Evolutionary conservation across 1,140 invertebrate species (phyloP).

Genomic region (Apis cerana): DNA sequence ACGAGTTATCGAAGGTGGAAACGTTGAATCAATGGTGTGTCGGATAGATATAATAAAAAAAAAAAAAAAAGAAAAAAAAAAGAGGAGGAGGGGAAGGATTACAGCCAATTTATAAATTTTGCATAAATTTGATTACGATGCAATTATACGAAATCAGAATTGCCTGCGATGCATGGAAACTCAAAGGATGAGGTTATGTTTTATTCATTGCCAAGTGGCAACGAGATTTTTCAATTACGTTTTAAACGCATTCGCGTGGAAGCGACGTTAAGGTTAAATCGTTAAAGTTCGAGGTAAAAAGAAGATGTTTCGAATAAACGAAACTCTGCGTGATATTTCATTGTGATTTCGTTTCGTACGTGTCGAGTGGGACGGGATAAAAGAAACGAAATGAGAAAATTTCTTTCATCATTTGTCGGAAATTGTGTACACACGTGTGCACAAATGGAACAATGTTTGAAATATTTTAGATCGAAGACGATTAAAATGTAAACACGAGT

Average conservation of each 20-base stretch:
- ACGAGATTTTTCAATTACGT: constrained; percentile 1
- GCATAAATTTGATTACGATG: background rate
- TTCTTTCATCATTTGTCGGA: too few relatives aligned
- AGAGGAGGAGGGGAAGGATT: too few relatives aligned
- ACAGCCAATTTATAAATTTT: background rate
- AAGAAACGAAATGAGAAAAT: background rate
- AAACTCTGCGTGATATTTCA: background rate
- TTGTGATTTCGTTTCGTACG: background rate
- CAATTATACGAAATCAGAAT: background rate
- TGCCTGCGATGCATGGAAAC: background rate
- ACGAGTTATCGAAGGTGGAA: background rate
- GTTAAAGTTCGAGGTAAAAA: background rate
- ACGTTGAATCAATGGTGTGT: background rate
- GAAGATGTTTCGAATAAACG: background rate
- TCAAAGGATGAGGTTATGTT: background rate
- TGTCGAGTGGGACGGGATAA: background rate
- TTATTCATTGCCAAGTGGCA: background rate
- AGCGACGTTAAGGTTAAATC: background rate
- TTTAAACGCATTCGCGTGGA: background rate
- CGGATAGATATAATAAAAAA: too few relatives aligned
- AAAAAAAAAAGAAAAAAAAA: too few relatives aligned
- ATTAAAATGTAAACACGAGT: too few relatives aligned
- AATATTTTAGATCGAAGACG: too few relatives aligned
- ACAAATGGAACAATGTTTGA: too few relatives aligned
- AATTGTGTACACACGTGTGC: too few relatives aligned